Percentiles rank a stretch among this genome's conserved stretches.
These are phyloP conservation scores for Spodoptera litura DNA, from an alignment of 1,140 invertebrate species.

Conservation along the genomic window DNA sequence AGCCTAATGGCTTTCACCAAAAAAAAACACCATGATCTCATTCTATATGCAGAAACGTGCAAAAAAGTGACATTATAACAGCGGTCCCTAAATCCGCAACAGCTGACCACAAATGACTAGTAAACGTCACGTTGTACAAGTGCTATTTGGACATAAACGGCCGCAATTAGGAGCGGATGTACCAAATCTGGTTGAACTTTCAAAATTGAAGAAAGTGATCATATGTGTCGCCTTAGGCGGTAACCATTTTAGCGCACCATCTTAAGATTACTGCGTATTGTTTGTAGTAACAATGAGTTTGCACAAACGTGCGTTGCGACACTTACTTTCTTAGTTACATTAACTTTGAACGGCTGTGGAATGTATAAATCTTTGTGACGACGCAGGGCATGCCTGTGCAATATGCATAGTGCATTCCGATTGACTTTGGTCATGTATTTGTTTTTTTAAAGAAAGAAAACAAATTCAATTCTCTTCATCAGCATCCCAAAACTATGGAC, in stretches of 20 bases:
- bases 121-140: neutral
- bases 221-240: slow-evolving; percentile 3
- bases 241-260: neutral
- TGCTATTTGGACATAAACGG: neutral
- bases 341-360: neutral
- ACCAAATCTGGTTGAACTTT: slow-evolving; percentile 24
- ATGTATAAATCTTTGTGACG: neutral
- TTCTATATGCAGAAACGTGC: no score
- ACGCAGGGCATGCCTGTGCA: neutral
- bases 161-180: slow-evolving; percentile 21
- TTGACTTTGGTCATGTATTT: neutral
- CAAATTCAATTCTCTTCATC: no score
- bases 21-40: no score
- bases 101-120: neutral
- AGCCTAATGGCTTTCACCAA: no score
- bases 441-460: no score
- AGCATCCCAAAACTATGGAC: no score
- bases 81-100: neutral
- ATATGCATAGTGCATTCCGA: neutral
- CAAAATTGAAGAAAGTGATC: slow-evolving; percentile 26
- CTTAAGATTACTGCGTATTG: slow-evolving; percentile 23
- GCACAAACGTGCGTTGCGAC: slow-evolving; percentile 9
- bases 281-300: slow-evolving; percentile 25
- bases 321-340: slow-evolving; percentile 22
- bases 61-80: neutral